A percentile compares a stretch with the other conserved stretches of the same genome.
phyloP scores from a whole-genome alignment of 2,888 invertebrate species.

The Cephonodes hylas region DNA sequence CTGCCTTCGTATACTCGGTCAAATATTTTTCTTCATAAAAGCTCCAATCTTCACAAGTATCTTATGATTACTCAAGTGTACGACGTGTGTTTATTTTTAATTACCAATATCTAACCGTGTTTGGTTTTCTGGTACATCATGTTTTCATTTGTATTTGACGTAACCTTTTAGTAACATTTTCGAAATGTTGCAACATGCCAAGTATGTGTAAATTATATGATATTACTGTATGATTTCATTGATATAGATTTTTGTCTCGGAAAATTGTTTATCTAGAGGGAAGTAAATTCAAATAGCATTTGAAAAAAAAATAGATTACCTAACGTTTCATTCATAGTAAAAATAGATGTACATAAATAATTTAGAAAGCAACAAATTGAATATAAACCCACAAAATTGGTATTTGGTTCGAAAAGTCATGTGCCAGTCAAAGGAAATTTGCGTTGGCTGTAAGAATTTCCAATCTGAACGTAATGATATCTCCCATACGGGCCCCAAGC shows the following conservation, averaged over 20 bases:
- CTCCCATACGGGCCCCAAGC: neutral
- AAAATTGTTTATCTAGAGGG: no score
- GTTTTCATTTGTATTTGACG: no score
- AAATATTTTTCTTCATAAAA: neutral
- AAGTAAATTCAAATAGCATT: neutral
- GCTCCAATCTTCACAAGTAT: neutral
- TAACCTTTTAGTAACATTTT: no score
- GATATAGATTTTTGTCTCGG: neutral
- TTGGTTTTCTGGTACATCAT: neutral
- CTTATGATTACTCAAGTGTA: constrained; percentile 2
- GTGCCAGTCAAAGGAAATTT: neutral
- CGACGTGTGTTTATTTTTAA: neutral
- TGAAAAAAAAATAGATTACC: no score
- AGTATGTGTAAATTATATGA: no score
- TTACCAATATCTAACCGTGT: neutral
- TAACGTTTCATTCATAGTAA: no score
- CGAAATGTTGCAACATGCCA: no score
- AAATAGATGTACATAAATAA: neutral
- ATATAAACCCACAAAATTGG: no score
- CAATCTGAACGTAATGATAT: neutral
- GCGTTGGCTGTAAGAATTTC: neutral
- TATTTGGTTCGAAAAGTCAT: no score
- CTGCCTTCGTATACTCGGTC: neutral
- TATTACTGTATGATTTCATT: no score
- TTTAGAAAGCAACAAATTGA: neutral